A percentile compares a stretch with the other conserved stretches of the same genome.
phyloP scores from a whole-genome alignment of 1,140 invertebrate genomes.

The Epicauta chinensis region DNA sequence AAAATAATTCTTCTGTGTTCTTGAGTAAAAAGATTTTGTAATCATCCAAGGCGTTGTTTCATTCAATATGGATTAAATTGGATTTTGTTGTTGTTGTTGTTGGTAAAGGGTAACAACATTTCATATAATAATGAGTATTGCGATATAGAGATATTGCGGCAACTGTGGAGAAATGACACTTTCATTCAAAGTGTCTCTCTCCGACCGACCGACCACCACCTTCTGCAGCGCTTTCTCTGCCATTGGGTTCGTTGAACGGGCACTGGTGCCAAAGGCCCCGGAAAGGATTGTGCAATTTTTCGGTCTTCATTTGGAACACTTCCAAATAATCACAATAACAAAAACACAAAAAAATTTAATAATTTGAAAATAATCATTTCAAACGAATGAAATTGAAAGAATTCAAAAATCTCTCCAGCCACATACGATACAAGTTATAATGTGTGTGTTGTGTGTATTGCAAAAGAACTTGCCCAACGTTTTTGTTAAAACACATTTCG shows the following conservation, averaged over 20 bases:
- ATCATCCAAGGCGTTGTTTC: too few species aligned
- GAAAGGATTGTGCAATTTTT: constrained; percentile 15
- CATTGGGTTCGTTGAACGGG: constrained; percentile 16
- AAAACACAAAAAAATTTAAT: too few species aligned
- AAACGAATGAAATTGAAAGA: too few species aligned
- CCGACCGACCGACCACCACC: constrained; percentile 5
- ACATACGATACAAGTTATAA: too few species aligned
- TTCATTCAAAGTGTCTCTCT: constrained; percentile 1
- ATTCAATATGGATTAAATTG: constrained; percentile 4
- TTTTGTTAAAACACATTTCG: constrained; percentile 14
- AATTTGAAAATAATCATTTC: too few species aligned
- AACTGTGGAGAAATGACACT: constrained; percentile 14
- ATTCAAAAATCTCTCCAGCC: too few species aligned
- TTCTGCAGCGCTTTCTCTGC: constrained; percentile 11
- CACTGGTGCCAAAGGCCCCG: constrained; percentile 11
- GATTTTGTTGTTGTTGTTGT: not conserved
- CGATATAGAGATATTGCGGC: constrained; percentile 10
- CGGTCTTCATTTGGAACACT: too few species aligned
- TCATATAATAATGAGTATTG: constrained; percentile 11
- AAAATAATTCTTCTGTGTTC: too few species aligned
- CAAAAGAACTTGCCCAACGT: constrained; percentile 13
- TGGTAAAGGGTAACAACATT: constrained; percentile 10
- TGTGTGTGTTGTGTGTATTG: too few species aligned
- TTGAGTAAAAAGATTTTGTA: too few species aligned
- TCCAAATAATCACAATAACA: too few species aligned